Evolutionary conservation across 2,797 vertebrate species (phyloP).

Genomic region (Hozukius guyotensis): DNA sequence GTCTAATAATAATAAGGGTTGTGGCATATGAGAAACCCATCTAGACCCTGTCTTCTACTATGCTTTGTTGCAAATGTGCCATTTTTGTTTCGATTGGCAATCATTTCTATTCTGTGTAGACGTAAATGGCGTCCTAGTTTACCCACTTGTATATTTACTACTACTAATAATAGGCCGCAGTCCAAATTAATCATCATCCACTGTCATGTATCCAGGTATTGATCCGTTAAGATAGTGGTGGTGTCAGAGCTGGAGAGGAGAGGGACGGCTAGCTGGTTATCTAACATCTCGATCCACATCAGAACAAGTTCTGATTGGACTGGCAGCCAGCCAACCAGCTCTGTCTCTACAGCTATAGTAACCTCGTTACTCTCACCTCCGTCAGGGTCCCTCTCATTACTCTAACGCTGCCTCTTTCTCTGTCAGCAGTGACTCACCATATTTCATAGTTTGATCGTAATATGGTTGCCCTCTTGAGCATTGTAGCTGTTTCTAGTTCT

Average conservation of each 20-base stretch:
- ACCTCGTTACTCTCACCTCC: not conserved
- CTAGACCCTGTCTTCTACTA: not conserved
- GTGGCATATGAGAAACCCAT: not conserved
- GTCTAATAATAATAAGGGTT: not conserved
- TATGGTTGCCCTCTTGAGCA: not conserved
- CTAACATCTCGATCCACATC: not conserved
- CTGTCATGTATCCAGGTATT: slow-evolving; percentile 5
- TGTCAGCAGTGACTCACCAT: not conserved
- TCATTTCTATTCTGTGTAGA: not conserved
- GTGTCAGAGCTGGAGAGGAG: not conserved
- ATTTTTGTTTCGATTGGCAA: not conserved
- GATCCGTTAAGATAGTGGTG: not conserved
- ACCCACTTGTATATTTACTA: not conserved
- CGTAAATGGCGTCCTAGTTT: not conserved
- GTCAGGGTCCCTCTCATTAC: not conserved
- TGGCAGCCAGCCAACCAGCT: slow-evolving; percentile 9
- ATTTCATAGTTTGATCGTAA: not conserved
- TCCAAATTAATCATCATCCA: not conserved
- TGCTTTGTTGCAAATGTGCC: not conserved
- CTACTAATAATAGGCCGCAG: not conserved
- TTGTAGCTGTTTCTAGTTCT: too few relatives aligned
- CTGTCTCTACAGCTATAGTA: not conserved
- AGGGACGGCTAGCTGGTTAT: slow-evolving; percentile 2
- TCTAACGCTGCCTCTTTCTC: not conserved
- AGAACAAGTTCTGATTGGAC: not conserved